These are phyloP conservation scores for Saccostrea glomerata DNA, from an alignment of 1,140 invertebrate species.

Conservation along the genomic window DNA sequence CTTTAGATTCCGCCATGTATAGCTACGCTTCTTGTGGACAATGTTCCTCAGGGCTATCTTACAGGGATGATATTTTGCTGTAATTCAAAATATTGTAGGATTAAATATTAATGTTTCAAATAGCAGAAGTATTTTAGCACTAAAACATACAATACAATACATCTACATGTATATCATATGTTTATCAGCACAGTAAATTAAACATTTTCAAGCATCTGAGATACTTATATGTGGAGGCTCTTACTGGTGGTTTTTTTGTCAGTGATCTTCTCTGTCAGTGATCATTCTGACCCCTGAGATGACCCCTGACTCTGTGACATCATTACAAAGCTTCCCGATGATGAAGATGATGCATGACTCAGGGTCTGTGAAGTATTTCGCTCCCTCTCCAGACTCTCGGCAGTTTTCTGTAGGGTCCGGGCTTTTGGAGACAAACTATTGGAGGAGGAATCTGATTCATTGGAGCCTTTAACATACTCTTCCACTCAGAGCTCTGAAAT, in stretches of 20 bases:
- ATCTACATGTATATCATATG: too few species aligned
- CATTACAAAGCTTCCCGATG: too few species aligned
- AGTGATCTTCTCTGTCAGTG: constrained; percentile 35
- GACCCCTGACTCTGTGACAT: constrained; percentile 52
- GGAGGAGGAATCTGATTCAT: constrained; percentile 69
- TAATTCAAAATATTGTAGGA: background rate
- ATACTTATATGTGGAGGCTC: background rate
- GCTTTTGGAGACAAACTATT: constrained; percentile 48
- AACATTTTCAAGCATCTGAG: background rate
- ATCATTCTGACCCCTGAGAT: constrained; percentile 46
- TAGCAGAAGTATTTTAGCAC: background rate
- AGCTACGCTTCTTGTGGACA: constrained; percentile 85
- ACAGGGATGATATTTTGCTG: constrained; percentile 82
- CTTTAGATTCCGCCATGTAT: constrained; percentile 76
- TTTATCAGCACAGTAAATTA: too few species aligned
- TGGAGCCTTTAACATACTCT: constrained; percentile 89
- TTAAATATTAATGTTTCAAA: background rate
- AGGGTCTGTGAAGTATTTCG: too few species aligned
- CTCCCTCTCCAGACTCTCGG: constrained; percentile 46
- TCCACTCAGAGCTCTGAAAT: constrained; percentile 89
- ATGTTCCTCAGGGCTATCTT: constrained; percentile 87
- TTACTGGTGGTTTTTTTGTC: constrained; percentile 51
- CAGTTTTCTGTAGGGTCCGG: constrained; percentile 52
- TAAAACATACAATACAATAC: too few species aligned
- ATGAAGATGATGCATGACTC: too few species aligned